Base-by-base conservation (phyloP, 2,888 invertebrate genomes). In the Flexamia atlantica region DNA sequence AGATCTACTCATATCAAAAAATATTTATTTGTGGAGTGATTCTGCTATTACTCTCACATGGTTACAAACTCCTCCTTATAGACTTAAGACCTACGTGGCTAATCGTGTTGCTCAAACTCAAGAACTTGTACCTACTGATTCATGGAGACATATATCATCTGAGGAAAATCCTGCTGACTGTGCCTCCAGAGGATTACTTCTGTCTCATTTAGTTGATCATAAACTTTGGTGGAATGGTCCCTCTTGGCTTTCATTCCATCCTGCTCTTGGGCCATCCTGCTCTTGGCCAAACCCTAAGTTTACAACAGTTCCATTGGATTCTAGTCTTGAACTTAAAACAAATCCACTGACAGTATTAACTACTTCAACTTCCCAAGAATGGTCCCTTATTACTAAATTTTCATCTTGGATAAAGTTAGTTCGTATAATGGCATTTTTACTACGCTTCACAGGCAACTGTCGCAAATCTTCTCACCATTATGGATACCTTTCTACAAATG, bases 71-170 rank as follows among this genome's bases (percentile, higher is more conserved):
- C 72, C 72, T 20, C 20, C 72, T 4, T 23, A 72, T 23, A 1
- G 20, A 20, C 20, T 72, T 1, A 72, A 72, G 20, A 72, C 72
- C 4, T 72, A 40, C 14, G 42, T 72, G 1, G 36, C 40, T 12
- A 72, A 72, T 23, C 20, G 40, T 17, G 36, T 72, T 23, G 36
- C 72, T 9, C 72, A 72, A 20, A n/a, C 42, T 2, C 72, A 72
- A 72, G 72, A 72, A 40, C 23, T 72, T 10, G 72, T 72, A 7
- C 36, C 72, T 4, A 42, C 23, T 5, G 2, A 72, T 3, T 72
- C n/a, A 3, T 42, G 72, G 72, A 17, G 42, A 20, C 23, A 72
- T 42, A 72, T 72, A 10, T 10, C 68, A 14, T 30, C 30, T 30
- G 20, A 10, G 2, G 3, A 32, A 7, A 68, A 68, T 30, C 30